Base-by-base conservation (phyloP, 2,113 vertebrate genomes). In the Sylvilagus bachmani region DNA sequence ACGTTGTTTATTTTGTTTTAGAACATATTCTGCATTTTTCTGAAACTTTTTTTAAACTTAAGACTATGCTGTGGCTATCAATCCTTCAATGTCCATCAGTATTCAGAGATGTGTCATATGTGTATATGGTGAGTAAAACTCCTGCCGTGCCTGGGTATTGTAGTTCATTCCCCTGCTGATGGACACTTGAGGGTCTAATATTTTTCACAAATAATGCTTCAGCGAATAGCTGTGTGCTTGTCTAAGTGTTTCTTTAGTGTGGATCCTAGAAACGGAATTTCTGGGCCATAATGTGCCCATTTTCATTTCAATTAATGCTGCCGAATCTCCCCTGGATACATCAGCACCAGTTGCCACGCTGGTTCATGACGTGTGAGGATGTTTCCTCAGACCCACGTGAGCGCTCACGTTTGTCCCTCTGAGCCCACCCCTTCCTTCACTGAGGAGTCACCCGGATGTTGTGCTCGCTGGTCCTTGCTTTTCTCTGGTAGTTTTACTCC, bases 21-120 rank as follows among this genome's bases (percentile, higher is more conserved):
- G 19, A 81, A 85, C 49, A n/a, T 78, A 66, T 94, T 91, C 24
- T 74, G 29, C 36, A 49, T 90, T 92, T 97, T 90, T n/a, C 75
- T 89, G 49, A 86, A 78, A 79, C 29, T 51, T 89, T 64, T 38
- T 38, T 84, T 6, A 31, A 70, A 51, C 16, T 69, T 44, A 64
- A 66, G 33, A 91, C 19, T 66, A 44, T 74, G 66, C 85, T 12
- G 77, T 91, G 29, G 25, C 27, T 49, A 6, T 17, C 14, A 17
- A 19, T 27, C 53, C 49, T 93, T 71, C 62, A 66, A 8, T 36
- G 25, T 51, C 19, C 78, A 21, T 91, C 14, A 55, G 0, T 55
- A 27, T 89, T 77, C 91, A 82, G 49, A 85, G n/a, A 31, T 77
- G 51, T 75, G 55, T 8, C 29, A 16, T 33, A 6, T 73, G 12